Percentiles rank a stretch among this genome's conserved stretches.
These are phyloP conservation scores for Sebastiscus albofasciatus DNA, from an alignment of 2,797 vertebrate species.

Conservation along the genomic window DNA sequence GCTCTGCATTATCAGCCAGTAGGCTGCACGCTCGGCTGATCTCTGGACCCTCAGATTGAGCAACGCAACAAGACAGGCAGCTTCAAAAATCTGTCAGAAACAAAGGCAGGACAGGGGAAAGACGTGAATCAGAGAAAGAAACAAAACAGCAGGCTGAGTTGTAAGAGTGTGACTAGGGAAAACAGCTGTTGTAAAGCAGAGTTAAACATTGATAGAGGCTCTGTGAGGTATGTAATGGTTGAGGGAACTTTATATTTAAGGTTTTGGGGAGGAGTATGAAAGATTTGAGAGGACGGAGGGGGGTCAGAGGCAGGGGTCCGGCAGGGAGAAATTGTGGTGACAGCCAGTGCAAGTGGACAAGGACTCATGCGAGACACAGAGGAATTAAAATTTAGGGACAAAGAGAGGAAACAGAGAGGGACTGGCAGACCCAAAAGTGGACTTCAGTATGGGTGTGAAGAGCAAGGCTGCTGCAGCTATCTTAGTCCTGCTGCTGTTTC, in stretches of 20 bases:
- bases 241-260: conserved; percentile 42
- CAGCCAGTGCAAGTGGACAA: conserved; percentile 67
- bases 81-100: conserved; percentile 35
- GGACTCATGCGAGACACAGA: conserved; percentile 70
- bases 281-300: conserved; percentile 42
- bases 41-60: conserved; percentile 83
- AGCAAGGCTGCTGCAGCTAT: conserved; percentile 79
- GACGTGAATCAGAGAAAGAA: conserved; percentile 9
- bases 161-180: not conserved
- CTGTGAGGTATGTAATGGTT: conserved; percentile 20
- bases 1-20: conserved; percentile 73
- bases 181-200: not conserved
- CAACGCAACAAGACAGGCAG: conserved; percentile 54
- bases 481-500: conserved; percentile 77
- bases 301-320: conserved; percentile 50
- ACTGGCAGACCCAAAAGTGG: conserved; percentile 40
- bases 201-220: conserved; percentile 18
- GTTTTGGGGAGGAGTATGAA: conserved; percentile 65
- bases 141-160: not conserved
- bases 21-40: conserved; percentile 67
- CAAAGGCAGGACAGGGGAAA: conserved; percentile 39
- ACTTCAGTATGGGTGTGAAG: conserved; percentile 81
- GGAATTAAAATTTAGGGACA: conserved; percentile 60
- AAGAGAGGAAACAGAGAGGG: conserved; percentile 32
- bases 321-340: conserved; percentile 58